These are phyloP conservation scores for Alouatta palliata DNA, from an alignment of 2,113 vertebrate genomes.

Conservation along the genomic window DNA sequence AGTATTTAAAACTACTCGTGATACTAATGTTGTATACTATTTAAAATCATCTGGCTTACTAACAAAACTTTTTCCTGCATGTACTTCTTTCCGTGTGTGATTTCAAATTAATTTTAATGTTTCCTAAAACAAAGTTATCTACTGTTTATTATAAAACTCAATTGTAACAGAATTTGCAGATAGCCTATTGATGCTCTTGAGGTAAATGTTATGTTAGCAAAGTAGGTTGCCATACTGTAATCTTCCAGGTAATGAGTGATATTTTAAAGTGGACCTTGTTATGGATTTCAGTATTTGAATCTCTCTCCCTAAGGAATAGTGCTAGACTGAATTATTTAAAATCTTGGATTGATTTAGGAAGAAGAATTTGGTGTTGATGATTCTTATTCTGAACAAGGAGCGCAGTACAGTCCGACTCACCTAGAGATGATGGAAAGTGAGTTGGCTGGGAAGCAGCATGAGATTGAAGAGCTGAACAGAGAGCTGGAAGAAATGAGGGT, in stretches of 20 bases:
- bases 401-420: conserved; percentile 75
- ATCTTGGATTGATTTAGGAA: conserved; percentile 87
- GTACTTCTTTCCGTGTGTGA: conserved; percentile 59
- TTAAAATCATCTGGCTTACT: conserved; percentile 72
- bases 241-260: conserved; percentile 64
- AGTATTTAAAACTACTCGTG: conserved; percentile 83
- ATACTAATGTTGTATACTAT: conserved; percentile 79
- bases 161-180: conserved; percentile 49
- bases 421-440: conserved; percentile 90
- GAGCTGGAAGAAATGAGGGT: conserved; percentile 93
- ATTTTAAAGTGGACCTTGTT: conserved; percentile 70
- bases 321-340: conserved; percentile 76
- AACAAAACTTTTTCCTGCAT: conserved; percentile 80
- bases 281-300: conserved; percentile 70
- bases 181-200: conserved; percentile 66
- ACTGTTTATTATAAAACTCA: conserved; percentile 51
- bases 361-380: conserved; percentile 88
- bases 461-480: conserved; percentile 91
- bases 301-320: conserved; percentile 65
- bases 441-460: conserved; percentile 88
- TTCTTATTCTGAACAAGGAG: conserved; percentile 83
- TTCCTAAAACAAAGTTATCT: conserved; percentile 31
- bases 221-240: conserved; percentile 75
- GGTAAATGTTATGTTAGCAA: conserved; percentile 79
- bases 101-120: conserved; percentile 51